A percentile compares a stretch with the other conserved stretches of the same genome.
phyloP scores from a whole-genome alignment of 2,888 invertebrate genomes.

The Dryadula phaetusa region DNA sequence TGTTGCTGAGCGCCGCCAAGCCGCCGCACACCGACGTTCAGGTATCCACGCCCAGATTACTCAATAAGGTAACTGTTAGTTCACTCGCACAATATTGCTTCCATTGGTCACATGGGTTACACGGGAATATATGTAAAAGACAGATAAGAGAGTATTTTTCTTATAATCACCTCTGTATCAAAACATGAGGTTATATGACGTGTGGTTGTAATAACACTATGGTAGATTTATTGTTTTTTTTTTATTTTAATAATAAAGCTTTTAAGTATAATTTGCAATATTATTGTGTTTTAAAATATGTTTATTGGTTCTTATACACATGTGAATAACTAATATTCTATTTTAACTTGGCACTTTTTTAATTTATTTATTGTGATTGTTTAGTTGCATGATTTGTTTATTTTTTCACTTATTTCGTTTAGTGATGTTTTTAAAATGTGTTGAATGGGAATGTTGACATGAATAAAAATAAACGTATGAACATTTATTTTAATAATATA shows the following conservation, averaged over 20 bases:
- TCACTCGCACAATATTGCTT: conserved; percentile 62
- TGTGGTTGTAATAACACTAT: too few relatives aligned
- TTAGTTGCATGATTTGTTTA: background rate
- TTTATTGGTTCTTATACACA: background rate
- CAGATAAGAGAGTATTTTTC: too few relatives aligned
- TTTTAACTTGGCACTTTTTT: conserved; percentile 1
- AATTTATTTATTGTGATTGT: background rate
- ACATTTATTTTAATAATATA: too few relatives aligned
- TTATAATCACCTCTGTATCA: too few relatives aligned
- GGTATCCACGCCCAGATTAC: conserved; percentile 83
- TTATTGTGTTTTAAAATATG: too few relatives aligned
- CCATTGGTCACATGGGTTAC: conserved; percentile 59
- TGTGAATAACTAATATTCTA: background rate
- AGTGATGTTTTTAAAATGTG: background rate
- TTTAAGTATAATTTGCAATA: too few relatives aligned
- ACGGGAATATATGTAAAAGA: background rate
- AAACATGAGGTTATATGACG: too few relatives aligned
- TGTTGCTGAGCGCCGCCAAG: conserved; percentile 69
- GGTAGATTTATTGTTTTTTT: too few relatives aligned
- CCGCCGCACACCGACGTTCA: conserved; percentile 78
- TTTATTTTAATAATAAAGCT: too few relatives aligned
- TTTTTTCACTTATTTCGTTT: background rate
- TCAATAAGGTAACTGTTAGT: conserved; percentile 81
- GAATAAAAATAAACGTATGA: background rate
- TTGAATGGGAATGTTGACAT: conserved; percentile 1